These are phyloP conservation scores for Notodonta ziczac DNA, from an alignment of 2,888 invertebrate genomes.

Conservation along the genomic window DNA sequence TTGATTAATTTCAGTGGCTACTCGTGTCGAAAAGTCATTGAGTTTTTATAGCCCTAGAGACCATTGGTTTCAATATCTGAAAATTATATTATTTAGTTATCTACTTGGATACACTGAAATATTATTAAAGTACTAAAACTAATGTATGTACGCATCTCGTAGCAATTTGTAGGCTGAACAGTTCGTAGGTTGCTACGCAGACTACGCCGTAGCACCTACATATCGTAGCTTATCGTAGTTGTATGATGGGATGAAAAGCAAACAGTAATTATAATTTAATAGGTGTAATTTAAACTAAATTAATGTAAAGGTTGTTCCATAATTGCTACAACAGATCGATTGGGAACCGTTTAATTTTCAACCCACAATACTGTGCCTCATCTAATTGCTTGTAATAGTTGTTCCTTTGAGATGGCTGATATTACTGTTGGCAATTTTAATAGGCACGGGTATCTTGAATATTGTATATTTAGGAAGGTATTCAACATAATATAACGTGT, in stretches of 20 bases:
- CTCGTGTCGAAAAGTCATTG: background rate
- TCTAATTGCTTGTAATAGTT: constrained; percentile 1
- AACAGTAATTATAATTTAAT: constrained; percentile 1
- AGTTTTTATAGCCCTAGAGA: background rate
- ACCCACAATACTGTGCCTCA: background rate
- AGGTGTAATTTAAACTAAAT: background rate
- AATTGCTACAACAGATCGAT: background rate
- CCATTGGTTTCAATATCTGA: background rate
- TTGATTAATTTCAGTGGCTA: no score
- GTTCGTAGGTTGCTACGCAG: background rate
- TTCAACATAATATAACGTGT: background rate
- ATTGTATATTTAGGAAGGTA: background rate
- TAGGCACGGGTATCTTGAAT: background rate
- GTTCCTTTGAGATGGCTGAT: background rate
- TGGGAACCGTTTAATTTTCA: background rate
- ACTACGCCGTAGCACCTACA: background rate
- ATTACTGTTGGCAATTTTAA: background rate
- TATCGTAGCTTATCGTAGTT: background rate
- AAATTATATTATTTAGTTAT: background rate
- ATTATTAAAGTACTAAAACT: no score
- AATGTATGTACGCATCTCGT: background rate
- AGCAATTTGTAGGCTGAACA: background rate
- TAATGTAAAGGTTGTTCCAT: background rate
- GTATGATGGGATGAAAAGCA: background rate
- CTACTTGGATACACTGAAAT: no score